Evolutionary conservation across 1,140 invertebrate genomes (phyloP).

Genomic region (Caenorhabditis briggsae): DNA sequence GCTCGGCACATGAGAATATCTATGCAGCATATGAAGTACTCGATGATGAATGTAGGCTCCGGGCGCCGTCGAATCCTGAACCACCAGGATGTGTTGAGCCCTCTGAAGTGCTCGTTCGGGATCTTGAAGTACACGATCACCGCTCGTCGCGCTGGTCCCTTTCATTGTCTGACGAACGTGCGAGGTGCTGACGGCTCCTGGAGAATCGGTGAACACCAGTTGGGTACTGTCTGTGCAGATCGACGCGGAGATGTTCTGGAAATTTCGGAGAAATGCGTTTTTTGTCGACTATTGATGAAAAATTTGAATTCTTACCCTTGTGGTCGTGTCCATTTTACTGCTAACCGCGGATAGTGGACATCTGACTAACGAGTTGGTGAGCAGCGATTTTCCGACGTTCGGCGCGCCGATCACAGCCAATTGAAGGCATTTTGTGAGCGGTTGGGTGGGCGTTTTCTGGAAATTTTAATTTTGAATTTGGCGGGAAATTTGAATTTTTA

Average conservation of each 20-base stretch:
- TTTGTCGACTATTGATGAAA: no score
- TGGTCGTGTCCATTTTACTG: constrained; percentile 75
- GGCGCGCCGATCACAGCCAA: constrained; percentile 76
- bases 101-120: constrained; percentile 72
- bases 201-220: constrained; percentile 75
- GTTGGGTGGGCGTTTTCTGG: constrained; percentile 7
- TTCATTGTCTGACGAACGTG: constrained; percentile 72
- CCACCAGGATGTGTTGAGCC: constrained; percentile 73
- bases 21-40: constrained; percentile 75
- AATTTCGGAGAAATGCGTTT: no score
- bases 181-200: constrained; percentile 71
- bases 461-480: not conserved
- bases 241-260: constrained; percentile 70
- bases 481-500: no score
- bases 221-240: constrained; percentile 62
- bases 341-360: constrained; percentile 76
- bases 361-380: constrained; percentile 73
- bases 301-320: no score
- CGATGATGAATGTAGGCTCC: constrained; percentile 76
- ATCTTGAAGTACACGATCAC: constrained; percentile 72
- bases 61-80: constrained; percentile 68
- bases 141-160: constrained; percentile 59
- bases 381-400: constrained; percentile 76
- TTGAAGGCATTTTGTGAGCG: constrained; percentile 55
- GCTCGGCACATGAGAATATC: constrained; percentile 72